Evolutionary conservation across 2,888 invertebrate genomes (phyloP), one percentile per base, ranked within the genome.

Genomic region (Hyalella azteca): DNA sequence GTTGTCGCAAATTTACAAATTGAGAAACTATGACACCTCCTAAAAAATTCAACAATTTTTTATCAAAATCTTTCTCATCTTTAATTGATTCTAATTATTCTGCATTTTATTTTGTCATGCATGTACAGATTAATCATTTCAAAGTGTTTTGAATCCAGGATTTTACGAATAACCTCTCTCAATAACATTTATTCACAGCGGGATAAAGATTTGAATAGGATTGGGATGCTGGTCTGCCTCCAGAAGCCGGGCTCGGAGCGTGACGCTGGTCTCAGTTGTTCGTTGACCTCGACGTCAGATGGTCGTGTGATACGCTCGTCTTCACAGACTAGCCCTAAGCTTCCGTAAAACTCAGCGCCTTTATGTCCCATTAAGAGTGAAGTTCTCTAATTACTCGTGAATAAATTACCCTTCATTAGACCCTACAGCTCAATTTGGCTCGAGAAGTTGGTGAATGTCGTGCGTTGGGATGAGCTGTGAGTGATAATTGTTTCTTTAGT

Each of bases 311-410:
- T n/a, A 13, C 36, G 66, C 13, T 66, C 11, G 32, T 32, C 36
- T 19, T 66, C 32, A 66, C 36, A n/a, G 9, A 19, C 45, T 11
- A 36, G 36, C 36, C 29, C 26, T 32, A 66, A 32, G 36, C 66
- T 39, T 36, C 19, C 36, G 7, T 22, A 66, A 66, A 66, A 66
- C 66, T 66, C 36, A 39, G 66, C 39, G n/a, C 66, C 66, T 66
- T 66, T 66, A 66, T 66, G 66, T 29, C 19, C 66, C 66, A 36
- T 66, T 66, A 66, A 66, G 66, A 66, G 66, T 66, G 66, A 66
- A 66, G 66, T 66, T 66, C 66, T 36, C 66, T 66, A 66, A 66
- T 66, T 66, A 66, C 66, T 66, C 39, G 66, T 9, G 66, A 32
- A 66, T 66, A 66, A 66, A 36, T 66, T 66, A 29, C 36, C 32